Conservation (phyloP, 2,113 vertebrate genomes). For the Notarius quadriscutis region DNA sequence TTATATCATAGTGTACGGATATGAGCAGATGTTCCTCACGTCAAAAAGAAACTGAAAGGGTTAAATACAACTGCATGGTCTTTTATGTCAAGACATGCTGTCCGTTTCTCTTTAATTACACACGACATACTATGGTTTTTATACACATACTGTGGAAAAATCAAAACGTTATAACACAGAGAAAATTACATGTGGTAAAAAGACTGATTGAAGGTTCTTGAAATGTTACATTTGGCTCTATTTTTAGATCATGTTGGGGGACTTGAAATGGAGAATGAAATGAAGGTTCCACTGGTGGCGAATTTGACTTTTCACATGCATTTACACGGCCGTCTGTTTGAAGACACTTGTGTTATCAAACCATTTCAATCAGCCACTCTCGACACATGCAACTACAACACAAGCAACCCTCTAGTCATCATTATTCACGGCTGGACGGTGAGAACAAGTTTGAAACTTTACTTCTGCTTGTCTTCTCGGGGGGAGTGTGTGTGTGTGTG, state of each 20-base stretch:
- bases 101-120: conserved; percentile 20
- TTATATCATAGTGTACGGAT: background rate
- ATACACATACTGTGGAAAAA: conserved; percentile 14
- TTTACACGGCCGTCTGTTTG: conserved; percentile 18
- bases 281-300: background rate
- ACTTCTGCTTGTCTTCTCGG: background rate
- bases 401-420: conserved; percentile 75
- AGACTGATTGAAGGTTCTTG: background rate
- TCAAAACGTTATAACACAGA: background rate
- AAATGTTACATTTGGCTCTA: conserved; percentile 8
- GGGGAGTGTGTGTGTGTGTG: background rate
- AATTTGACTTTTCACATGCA: conserved; percentile 74
- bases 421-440: conserved; percentile 88
- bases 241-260: background rate
- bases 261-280: background rate
- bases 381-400: conserved; percentile 76
- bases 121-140: conserved; percentile 11
- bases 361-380: conserved; percentile 64
- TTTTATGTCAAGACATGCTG: background rate
- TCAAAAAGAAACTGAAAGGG: conserved; percentile 30
- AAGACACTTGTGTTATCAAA: conserved; percentile 67
- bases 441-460: conserved; percentile 41
- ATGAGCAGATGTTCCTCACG: background rate
- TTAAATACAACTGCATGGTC: background rate
- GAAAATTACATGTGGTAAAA: background rate